Evolutionary conservation across 2,888 invertebrate species (phyloP).

Genomic region (Monopis laevigella): DNA sequence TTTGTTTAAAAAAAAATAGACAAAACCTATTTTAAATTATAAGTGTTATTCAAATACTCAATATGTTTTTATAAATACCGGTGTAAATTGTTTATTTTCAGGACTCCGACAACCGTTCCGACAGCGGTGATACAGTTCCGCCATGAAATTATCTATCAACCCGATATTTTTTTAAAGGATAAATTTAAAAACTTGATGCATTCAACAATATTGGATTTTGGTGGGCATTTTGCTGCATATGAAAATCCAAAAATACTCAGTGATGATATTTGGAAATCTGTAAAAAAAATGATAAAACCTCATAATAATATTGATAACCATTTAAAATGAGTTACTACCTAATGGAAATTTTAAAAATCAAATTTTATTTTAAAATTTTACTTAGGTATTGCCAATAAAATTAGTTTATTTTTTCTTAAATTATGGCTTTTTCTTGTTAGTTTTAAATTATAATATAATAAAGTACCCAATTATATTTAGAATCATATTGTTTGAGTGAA

Average conservation of each 20-base stretch:
- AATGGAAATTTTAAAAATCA: not conserved
- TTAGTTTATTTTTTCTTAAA: too few species aligned
- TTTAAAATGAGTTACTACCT: too few species aligned
- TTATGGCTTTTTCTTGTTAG: too few species aligned
- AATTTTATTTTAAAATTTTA: not conserved
- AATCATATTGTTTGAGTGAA: too few species aligned
- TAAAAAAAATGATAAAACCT: not conserved
- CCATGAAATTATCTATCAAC: constrained; percentile 64
- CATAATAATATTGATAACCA: not conserved
- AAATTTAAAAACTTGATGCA: constrained; percentile 69
- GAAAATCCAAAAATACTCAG: constrained; percentile 73
- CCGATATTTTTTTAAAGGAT: constrained; percentile 59
- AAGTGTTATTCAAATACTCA: too few species aligned
- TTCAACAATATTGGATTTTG: constrained; percentile 62
- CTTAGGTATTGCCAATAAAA: too few species aligned
- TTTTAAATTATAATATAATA: too few species aligned
- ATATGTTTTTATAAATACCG: too few species aligned
- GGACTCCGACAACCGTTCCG: constrained; percentile 69
- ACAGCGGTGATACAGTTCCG: constrained; percentile 72
- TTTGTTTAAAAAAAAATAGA: too few species aligned
- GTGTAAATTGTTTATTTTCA: too few species aligned
- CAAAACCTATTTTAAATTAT: too few species aligned
- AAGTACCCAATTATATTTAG: too few species aligned
- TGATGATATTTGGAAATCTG: constrained; percentile 41
- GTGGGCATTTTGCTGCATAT: constrained; percentile 83